A percentile compares a stretch with the other conserved stretches of the same genome.
phyloP scores from a whole-genome alignment of 2,888 invertebrate species.

The Dugesia japonica region DNA sequence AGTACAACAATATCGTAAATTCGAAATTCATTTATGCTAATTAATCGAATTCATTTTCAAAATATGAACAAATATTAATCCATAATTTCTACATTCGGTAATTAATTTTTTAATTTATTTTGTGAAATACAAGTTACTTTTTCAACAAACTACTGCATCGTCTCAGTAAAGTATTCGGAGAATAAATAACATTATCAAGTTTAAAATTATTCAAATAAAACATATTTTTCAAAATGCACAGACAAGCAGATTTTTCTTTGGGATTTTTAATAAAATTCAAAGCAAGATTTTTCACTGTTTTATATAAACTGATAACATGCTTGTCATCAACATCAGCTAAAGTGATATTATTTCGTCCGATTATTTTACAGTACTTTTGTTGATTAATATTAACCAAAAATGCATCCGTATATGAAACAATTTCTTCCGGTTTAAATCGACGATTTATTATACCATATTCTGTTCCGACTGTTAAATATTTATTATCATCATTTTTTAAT shows the following conservation, averaged over 20 bases:
- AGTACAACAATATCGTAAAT: too few relatives aligned
- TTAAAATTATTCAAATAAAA: background rate
- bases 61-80: too few relatives aligned
- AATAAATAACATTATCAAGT: conserved; percentile 9
- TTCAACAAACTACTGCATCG: background rate
- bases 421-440: background rate
- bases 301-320: background rate
- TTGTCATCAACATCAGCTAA: background rate
- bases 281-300: background rate
- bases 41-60: too few relatives aligned
- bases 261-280: background rate
- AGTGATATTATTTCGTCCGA: background rate
- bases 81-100: too few relatives aligned
- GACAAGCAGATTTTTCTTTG: background rate
- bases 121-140: background rate
- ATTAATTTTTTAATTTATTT: too few relatives aligned
- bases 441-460: background rate
- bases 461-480: background rate
- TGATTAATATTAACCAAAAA: background rate
- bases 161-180: background rate
- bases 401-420: background rate
- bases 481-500: background rate
- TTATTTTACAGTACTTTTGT: background rate
- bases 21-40: too few relatives aligned
- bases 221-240: background rate